A percentile compares a stretch with the other conserved stretches of the same genome.
phyloP scores from a whole-genome alignment of 1,140 invertebrate species.

The Laupala kohalensis region DNA sequence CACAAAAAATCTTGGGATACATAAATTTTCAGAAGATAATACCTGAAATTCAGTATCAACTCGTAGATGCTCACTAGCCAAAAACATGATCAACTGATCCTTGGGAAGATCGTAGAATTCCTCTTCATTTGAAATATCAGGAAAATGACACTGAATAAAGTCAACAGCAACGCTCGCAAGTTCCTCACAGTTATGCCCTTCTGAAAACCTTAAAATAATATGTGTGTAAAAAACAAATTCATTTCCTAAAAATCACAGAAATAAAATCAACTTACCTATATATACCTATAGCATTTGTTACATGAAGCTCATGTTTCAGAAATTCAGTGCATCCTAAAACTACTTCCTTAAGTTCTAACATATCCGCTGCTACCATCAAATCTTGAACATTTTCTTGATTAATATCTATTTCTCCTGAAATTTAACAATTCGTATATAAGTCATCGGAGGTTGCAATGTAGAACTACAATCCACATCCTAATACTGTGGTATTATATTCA shows the following conservation, averaged over 20 bases:
- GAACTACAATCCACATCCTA: background rate
- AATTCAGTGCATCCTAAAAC: conserved; percentile 78
- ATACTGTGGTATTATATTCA: too few species aligned
- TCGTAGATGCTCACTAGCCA: conserved; percentile 77
- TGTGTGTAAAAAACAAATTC: background rate
- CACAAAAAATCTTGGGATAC: background rate
- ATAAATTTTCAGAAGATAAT: conserved; percentile 10
- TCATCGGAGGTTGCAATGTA: background rate
- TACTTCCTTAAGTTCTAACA: conserved; percentile 78
- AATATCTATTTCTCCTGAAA: conserved; percentile 35
- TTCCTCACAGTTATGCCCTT: conserved; percentile 75
- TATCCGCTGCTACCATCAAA: conserved; percentile 78
- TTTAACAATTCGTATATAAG: background rate
- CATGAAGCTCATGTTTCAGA: conserved; percentile 75
- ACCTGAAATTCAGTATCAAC: conserved; percentile 86
- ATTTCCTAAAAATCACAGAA: background rate
- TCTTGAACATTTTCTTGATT: conserved; percentile 75
- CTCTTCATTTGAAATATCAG: conserved; percentile 68
- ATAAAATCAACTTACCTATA: conserved; percentile 40
- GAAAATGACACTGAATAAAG: conserved; percentile 81
- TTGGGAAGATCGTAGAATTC: conserved; percentile 79
- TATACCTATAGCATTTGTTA: conserved; percentile 81
- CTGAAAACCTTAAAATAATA: conserved; percentile 59
- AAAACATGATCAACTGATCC: conserved; percentile 61
- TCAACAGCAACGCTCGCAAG: conserved; percentile 65